These are phyloP conservation scores for Peromyscus californicus DNA, from an alignment of 2,113 vertebrate genomes.

Conservation along the genomic window DNA sequence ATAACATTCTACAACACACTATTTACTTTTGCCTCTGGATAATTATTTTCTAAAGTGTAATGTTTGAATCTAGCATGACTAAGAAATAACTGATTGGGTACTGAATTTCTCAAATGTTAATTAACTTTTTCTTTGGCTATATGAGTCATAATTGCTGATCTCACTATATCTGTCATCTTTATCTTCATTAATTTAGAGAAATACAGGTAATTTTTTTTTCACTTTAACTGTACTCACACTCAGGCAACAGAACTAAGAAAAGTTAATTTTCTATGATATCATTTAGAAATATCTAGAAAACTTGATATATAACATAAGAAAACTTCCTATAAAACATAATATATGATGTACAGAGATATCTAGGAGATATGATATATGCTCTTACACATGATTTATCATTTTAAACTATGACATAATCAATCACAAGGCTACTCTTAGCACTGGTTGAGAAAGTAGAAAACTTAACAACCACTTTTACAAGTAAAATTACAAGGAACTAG, in stretches of 20 bases:
- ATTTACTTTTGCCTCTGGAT: slow-evolving; percentile 63
- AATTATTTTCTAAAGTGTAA: slow-evolving; percentile 65
- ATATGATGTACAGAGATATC: background rate
- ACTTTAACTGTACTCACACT: slow-evolving; percentile 8
- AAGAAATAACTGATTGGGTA: slow-evolving; percentile 61
- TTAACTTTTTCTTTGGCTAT: slow-evolving; percentile 29
- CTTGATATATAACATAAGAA: background rate
- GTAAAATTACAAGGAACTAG: background rate
- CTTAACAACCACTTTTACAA: background rate
- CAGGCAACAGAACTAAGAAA: background rate
- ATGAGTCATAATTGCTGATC: slow-evolving; percentile 2
- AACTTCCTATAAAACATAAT: background rate
- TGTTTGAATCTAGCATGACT: slow-evolving; percentile 63
- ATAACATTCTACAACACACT: background rate
- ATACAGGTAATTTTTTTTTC: background rate
- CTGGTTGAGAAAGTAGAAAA: background rate
- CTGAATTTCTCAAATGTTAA: slow-evolving; percentile 61
- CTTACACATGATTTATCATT: background rate
- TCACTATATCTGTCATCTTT: background rate
- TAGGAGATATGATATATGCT: background rate
- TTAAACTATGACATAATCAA: background rate
- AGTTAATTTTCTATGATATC: slow-evolving; percentile 23
- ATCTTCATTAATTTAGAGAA: background rate
- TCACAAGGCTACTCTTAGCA: background rate
- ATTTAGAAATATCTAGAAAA: background rate